phyloP scores from a whole-genome alignment of 2,888 invertebrate genomes.

The Hemicrepidius hirtus region DNA sequence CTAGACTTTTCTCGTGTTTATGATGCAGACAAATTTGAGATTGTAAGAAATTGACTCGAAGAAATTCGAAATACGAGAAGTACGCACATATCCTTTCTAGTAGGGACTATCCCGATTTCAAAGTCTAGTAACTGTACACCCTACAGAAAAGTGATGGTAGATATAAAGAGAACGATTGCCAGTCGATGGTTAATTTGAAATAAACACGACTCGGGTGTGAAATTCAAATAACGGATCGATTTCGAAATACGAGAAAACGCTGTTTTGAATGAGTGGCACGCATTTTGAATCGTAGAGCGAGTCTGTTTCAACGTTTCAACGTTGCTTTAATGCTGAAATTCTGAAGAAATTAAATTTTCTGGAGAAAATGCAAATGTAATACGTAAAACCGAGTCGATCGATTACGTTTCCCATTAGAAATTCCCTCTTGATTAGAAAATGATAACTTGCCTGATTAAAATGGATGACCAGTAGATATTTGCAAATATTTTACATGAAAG shows the following conservation, averaged over 20 bases:
- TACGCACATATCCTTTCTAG: no score
- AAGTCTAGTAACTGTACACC: constrained; percentile 6
- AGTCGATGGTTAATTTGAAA: background rate
- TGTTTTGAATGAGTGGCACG: background rate
- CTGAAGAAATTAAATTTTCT: background rate
- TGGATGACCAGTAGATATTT: background rate
- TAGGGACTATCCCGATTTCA: constrained; percentile 2
- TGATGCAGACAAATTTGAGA: no score
- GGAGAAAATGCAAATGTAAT: background rate
- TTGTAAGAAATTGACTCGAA: no score
- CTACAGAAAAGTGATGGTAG: background rate
- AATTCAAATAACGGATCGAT: constrained; percentile 4
- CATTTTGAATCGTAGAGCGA: background rate
- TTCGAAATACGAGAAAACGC: background rate
- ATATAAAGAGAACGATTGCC: constrained; percentile 8
- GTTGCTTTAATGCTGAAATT: background rate
- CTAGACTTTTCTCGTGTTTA: no score
- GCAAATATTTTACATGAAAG: no score
- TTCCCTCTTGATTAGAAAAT: constrained; percentile 10
- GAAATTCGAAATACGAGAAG: no score
- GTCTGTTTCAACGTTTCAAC: background rate
- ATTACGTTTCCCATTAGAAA: background rate
- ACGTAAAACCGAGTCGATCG: constrained; percentile 2
- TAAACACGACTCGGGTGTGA: background rate
- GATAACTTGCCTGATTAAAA: background rate